Evolutionary conservation across 2,113 vertebrate species (phyloP), one percentile per base, ranked within the genome.

Genomic region (Actenoides lindsayi): DNA sequence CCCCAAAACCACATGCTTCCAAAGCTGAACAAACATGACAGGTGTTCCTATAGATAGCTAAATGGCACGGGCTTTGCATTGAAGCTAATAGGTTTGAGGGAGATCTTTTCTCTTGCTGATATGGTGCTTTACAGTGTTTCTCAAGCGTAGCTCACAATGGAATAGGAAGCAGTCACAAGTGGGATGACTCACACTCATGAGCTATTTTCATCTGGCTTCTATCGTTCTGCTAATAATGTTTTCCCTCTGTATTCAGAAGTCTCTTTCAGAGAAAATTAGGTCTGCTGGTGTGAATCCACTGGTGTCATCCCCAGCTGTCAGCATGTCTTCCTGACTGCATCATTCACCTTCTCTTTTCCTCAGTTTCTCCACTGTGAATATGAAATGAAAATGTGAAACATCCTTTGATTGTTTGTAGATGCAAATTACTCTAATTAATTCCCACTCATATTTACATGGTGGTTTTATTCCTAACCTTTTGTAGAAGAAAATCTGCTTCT

Each of bases 111-210:
- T 68, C n/a, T 67, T 54, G 54, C 37, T 80, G 80, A 70, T 77
- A 60, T 18, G 35, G 56, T 71, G 54, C 63, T 86, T 79, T 68
- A 63, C 24, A 63, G 54, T 13, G 39, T 44, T 93, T 80, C 86
- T 95, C 77, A 93, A 90, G 80, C 51, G 6, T 65, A 27, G 71
- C 74, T 95, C 65, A 79, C 68, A 71, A 41, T 74, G 85, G 63
- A 51, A 84, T 62, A 83, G 75, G 77, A 93, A 87, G 69, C 53
- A 91, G 79, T 95, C 93, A 95, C 82, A 91, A 95, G 94, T 65
- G 41, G 53, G 82, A 93, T 96, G 97, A 97, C 67, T 97, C 90
- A 95, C 46, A 24, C 73, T 87, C 63, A 85, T 77, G 71, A 95
- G 75, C 54, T 96, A 83, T 95, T 95, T 93, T 96, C 87, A 92